phyloP scores from a whole-genome alignment of 92 coral and sea anemone genomes.

The Phenganax stokvisi region DNA sequence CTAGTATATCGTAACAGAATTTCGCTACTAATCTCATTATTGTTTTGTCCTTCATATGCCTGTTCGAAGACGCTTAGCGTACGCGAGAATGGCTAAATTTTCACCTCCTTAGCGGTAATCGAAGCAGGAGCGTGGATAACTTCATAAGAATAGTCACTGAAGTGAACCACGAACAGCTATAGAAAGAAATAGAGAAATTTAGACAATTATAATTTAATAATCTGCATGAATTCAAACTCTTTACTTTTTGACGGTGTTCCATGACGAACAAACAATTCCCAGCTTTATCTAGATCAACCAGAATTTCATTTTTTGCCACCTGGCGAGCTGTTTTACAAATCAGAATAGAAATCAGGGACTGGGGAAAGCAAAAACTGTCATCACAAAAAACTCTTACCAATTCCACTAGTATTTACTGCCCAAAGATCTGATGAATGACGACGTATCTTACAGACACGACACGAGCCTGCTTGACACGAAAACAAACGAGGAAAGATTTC shows the following conservation, averaged over 20 bases:
- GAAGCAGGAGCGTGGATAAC: slow-evolving; percentile 11
- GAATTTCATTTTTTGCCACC: slow-evolving; percentile 15
- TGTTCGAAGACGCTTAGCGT: not conserved
- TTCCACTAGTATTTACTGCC: slow-evolving; percentile 21
- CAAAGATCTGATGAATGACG: slow-evolving; percentile 10
- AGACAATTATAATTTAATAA: not conserved
- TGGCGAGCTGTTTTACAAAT: slow-evolving; percentile 7
- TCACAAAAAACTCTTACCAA: not conserved
- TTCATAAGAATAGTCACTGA: slow-evolving; percentile 25
- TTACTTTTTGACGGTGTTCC: slow-evolving; percentile 26
- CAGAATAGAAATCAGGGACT: not conserved
- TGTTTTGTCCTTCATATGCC: no score
- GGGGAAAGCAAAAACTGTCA: no score
- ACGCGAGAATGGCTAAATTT: not conserved
- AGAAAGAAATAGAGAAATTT: not conserved
- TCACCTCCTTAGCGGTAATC: slow-evolving; percentile 19
- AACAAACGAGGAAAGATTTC: slow-evolving; percentile 10
- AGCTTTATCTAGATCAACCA: not conserved
- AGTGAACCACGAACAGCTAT: slow-evolving; percentile 18
- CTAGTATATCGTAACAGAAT: no score
- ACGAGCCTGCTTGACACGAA: slow-evolving; percentile 1
- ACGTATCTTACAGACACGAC: slow-evolving; percentile 17
- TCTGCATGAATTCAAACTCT: not conserved
- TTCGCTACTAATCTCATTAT: no score
- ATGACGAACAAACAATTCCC: slow-evolving; percentile 24